Evolutionary conservation across 1,140 invertebrate genomes (phyloP).

Genomic region (Cyclina sinensis): DNA sequence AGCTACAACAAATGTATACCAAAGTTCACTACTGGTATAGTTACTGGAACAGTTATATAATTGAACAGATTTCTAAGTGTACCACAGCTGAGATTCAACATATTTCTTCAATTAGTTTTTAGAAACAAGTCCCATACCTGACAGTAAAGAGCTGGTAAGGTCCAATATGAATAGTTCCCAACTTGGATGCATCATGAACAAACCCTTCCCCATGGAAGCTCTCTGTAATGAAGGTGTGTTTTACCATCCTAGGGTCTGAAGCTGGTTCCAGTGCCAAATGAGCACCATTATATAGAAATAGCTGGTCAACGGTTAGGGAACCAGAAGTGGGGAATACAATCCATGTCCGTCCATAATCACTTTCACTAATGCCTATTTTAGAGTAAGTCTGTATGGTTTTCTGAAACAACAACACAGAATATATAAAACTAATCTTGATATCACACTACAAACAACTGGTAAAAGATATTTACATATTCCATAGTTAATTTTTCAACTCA

Average conservation of each 20-base stretch:
- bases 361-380: conserved; percentile 39
- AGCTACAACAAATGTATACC: no score
- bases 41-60: no score
- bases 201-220: conserved; percentile 69
- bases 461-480: no score
- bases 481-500: no score
- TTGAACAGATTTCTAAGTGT: no score
- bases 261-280: conserved; percentile 77
- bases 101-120: no score
- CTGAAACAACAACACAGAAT: no score
- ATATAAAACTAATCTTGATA: no score
- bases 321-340: conserved; percentile 65
- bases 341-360: conserved; percentile 78
- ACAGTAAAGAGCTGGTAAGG: conserved; percentile 67
- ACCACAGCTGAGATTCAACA: no score
- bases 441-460: no score
- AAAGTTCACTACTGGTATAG: no score
- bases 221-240: conserved; percentile 60
- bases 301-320: conserved; percentile 71
- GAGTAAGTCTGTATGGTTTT: conserved; percentile 46
- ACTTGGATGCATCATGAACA: conserved; percentile 60
- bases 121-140: not conserved
- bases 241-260: conserved; percentile 9
- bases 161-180: conserved; percentile 78
- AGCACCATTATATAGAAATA: conserved; percentile 76